A percentile compares a stretch with the other conserved stretches of the same genome.
These are phyloP conservation scores for Drosophila nr. perissopoda DNA, from an alignment of 2,888 invertebrate species.

Conservation along the genomic window DNA sequence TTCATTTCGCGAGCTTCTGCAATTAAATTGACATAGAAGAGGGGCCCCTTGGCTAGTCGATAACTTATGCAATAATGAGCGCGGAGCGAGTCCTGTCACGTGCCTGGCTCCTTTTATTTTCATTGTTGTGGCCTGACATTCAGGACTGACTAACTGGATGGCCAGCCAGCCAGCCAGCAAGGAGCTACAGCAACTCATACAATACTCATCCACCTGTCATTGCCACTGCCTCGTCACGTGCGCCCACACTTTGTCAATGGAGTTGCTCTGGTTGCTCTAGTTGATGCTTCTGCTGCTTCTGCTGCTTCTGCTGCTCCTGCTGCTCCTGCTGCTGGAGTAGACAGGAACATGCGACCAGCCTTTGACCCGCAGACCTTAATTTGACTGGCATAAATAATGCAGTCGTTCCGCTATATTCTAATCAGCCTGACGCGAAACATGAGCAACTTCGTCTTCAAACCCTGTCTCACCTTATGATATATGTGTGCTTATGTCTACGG, in stretches of 20 bases:
- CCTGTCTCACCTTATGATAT: conserved; percentile 50
- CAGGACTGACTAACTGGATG: not conserved
- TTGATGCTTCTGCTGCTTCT: not conserved
- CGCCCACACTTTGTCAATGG: conserved; percentile 67
- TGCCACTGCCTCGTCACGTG: conserved; percentile 67
- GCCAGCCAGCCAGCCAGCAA: not conserved
- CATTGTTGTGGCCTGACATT: conserved; percentile 65
- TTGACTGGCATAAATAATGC: conserved; percentile 69
- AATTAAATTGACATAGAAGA: conserved; percentile 41
- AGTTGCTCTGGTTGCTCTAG: conserved; percentile 1
- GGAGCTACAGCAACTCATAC: conserved; percentile 16
- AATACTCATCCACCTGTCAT: conserved; percentile 63
- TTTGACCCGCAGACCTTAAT: conserved; percentile 79
- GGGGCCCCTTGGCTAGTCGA: conserved; percentile 10
- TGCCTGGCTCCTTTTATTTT: conserved; percentile 70
- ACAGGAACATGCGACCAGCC: conserved; percentile 17
- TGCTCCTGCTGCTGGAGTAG: not conserved
- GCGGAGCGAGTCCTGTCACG: conserved; percentile 71
- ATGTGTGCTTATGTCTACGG: conserved; percentile 33
- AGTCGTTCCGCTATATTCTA: conserved; percentile 72
- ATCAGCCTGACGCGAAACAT: conserved; percentile 78
- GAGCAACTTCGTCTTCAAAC: conserved; percentile 28
- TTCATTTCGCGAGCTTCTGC: conserved; percentile 33
- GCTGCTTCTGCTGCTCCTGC: conserved; percentile 1
- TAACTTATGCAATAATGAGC: conserved; percentile 76